Evolutionary conservation across 2,113 vertebrate species (phyloP).

Genomic region (Oncorhynchus nerka): DNA sequence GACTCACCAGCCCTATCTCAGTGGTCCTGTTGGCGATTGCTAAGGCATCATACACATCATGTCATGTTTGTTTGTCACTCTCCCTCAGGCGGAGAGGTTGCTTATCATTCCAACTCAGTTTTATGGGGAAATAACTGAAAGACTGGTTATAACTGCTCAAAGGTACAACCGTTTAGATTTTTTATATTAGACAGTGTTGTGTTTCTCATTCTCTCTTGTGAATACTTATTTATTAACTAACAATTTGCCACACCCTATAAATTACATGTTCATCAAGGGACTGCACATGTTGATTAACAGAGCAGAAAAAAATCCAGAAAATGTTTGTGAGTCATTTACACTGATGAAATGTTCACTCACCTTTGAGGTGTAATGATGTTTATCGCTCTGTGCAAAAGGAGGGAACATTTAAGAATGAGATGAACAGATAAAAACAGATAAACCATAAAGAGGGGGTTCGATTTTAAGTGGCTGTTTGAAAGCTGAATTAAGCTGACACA

Average conservation of each 20-base stretch:
- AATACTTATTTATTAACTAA: conserved; percentile 39
- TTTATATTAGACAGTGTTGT: neutral
- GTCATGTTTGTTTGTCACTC: conserved; percentile 12
- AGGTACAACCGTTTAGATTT: neutral
- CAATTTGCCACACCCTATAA: conserved; percentile 39
- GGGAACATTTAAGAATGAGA: conserved; percentile 13
- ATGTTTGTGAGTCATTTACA: conserved; percentile 26
- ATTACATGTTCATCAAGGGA: conserved; percentile 22
- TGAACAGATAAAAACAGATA: conserved; percentile 25
- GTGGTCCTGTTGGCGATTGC: neutral
- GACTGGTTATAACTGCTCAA: neutral
- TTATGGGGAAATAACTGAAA: neutral
- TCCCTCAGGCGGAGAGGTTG: neutral
- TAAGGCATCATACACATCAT: conserved; percentile 17
- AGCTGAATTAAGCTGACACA: conserved; percentile 45
- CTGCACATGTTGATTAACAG: conserved; percentile 15
- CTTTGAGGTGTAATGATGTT: conserved; percentile 33
- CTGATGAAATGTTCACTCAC: conserved; percentile 20
- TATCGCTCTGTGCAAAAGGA: conserved; percentile 9
- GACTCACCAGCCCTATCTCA: conserved; percentile 34
- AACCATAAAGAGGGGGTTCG: conserved; percentile 26
- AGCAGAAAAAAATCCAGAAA: neutral
- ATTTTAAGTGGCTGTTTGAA: conserved; percentile 19
- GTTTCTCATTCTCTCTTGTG: conserved; percentile 2
- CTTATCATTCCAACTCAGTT: conserved; percentile 1